Conservation (phyloP, 2,113 vertebrate genomes). For the Megaceryle maxima region DNA sequence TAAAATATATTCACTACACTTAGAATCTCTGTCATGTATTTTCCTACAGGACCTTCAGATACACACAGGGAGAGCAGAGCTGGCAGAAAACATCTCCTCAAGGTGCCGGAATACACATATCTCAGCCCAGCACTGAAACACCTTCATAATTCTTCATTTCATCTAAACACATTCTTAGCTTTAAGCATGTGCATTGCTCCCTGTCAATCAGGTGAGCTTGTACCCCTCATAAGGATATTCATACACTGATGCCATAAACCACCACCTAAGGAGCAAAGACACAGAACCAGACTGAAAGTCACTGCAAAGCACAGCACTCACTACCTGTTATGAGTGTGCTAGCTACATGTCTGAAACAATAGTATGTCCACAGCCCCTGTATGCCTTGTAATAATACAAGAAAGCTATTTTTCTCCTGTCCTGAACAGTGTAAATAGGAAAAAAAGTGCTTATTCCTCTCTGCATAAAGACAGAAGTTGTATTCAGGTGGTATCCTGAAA, state of each 20-base stretch:
- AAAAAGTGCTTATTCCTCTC: background rate
- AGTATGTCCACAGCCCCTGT: background rate
- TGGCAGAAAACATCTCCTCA: background rate
- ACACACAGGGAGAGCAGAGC: background rate
- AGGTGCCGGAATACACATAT: background rate
- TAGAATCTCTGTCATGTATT: background rate
- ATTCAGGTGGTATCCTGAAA: background rate
- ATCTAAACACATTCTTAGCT: background rate
- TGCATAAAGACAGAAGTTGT: background rate
- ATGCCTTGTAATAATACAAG: background rate
- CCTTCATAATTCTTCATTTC: background rate
- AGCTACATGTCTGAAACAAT: rapidly evolving
- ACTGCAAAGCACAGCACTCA: background rate
- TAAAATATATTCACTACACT: too few species aligned
- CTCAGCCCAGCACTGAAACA: background rate
- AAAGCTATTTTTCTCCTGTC: background rate
- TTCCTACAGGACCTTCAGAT: background rate
- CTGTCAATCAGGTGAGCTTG: background rate
- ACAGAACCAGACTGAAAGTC: background rate
- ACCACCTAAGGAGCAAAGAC: background rate
- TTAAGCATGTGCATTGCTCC: background rate
- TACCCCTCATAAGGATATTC: background rate
- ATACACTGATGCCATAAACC: background rate
- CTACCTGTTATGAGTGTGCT: background rate
- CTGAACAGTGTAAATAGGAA: background rate